A percentile compares a stretch with the other conserved stretches of the same genome.
phyloP scores from a whole-genome alignment of 2,797 vertebrate genomes.

The Mallotus villosus region DNA sequence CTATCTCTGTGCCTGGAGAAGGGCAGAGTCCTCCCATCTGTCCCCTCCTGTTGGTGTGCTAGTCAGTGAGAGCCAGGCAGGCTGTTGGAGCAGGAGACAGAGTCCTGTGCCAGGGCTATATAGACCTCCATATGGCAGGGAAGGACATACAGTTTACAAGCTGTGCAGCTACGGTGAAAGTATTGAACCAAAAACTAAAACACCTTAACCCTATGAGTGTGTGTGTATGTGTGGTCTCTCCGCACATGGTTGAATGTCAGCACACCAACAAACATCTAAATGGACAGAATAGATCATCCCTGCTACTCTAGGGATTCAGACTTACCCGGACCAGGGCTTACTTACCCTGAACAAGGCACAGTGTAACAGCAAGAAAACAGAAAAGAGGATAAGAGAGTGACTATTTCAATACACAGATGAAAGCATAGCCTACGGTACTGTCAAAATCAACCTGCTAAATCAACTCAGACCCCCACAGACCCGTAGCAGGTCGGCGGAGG shows the following conservation, averaged over 20 bases:
- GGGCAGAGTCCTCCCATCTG: constrained; percentile 54
- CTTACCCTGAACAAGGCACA: no score
- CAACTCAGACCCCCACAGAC: background rate
- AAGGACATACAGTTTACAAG: constrained; percentile 22
- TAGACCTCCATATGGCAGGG: constrained; percentile 22
- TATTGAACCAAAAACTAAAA: constrained; percentile 12
- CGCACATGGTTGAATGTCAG: background rate
- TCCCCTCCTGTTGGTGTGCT: constrained; percentile 45
- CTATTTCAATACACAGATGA: background rate
- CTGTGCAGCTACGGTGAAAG: constrained; percentile 14
- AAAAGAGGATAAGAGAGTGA: background rate
- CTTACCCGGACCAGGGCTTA: no score
- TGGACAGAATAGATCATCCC: no score
- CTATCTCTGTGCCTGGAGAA: background rate
- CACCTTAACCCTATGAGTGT: background rate
- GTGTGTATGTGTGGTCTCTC: background rate
- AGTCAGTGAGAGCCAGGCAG: constrained; percentile 23
- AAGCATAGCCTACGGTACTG: background rate
- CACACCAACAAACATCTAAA: no score
- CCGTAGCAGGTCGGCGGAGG: background rate
- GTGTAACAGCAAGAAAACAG: background rate
- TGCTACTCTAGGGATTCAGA: no score
- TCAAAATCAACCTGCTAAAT: background rate
- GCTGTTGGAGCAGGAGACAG: background rate
- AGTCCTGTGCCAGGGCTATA: constrained; percentile 25